These are phyloP conservation scores for Drosophila tropicalis DNA, from an alignment of 1,140 invertebrate genomes.

Conservation along the genomic window DNA sequence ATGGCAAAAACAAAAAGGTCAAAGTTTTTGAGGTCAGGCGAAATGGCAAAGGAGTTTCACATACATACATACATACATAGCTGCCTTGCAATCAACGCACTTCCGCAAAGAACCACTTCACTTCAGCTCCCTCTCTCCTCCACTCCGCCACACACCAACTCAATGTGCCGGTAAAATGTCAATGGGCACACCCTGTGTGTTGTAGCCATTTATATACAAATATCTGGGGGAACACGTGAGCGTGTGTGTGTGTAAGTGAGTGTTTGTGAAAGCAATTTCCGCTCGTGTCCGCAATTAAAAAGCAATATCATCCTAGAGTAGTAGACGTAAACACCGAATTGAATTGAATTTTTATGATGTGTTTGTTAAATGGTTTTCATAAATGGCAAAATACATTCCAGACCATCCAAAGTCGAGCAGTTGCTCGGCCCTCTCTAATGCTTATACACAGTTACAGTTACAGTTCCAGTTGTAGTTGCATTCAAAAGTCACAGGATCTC, in stretches of 20 bases:
- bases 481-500: conserved; percentile 60
- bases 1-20: conserved; percentile 53
- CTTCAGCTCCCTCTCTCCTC: too few species aligned
- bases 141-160: neutral
- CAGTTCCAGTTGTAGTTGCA: conserved; percentile 35
- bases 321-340: conserved; percentile 71
- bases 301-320: conserved; percentile 69
- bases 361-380: conserved; percentile 81
- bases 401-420: conserved; percentile 16
- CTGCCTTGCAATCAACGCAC: conserved; percentile 69
- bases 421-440: conserved; percentile 6
- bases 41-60: conserved; percentile 58
- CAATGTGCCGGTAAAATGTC: conserved; percentile 40
- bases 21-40: conserved; percentile 66
- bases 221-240: neutral
- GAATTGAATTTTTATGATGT: conserved; percentile 80
- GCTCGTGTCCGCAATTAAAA: conserved; percentile 80
- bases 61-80: neutral
- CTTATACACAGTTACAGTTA: conserved; percentile 18
- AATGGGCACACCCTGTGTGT: conserved; percentile 33
- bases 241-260: conserved; percentile 16
- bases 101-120: conserved; percentile 47
- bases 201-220: conserved; percentile 37
- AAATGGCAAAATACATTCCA: conserved; percentile 60
- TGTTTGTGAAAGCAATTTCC: conserved; percentile 74